These are phyloP conservation scores for Gonocerus acuteangulatus DNA, from an alignment of 2,888 invertebrate species.

Conservation along the genomic window DNA sequence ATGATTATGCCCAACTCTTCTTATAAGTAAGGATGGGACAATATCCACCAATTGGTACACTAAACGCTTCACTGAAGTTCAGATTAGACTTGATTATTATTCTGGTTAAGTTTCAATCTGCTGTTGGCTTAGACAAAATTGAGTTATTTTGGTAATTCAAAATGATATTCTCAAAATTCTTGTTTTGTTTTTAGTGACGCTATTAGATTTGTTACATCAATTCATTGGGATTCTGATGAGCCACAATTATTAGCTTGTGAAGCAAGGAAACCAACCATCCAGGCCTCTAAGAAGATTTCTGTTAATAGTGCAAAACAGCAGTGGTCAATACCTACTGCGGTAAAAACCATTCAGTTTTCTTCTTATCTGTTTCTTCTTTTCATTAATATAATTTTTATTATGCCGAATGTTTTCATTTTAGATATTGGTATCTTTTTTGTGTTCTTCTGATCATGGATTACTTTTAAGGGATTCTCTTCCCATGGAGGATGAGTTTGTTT, in stretches of 20 bases:
- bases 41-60: no score
- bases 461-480: slow-evolving; percentile 57
- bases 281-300: slow-evolving; percentile 1
- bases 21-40: no score
- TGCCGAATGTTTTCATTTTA: slow-evolving; percentile 27
- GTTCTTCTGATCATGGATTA: slow-evolving; percentile 60
- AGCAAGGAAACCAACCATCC: slow-evolving; percentile 50
- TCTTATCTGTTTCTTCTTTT: no score
- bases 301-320: neutral
- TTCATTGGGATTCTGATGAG: slow-evolving; percentile 84
- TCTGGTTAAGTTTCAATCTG: no score
- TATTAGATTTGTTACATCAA: slow-evolving; percentile 51
- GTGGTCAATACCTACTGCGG: slow-evolving; percentile 10
- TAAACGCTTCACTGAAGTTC: no score
- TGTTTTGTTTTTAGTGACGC: slow-evolving; percentile 43
- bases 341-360: neutral
- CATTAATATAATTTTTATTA: no score
- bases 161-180: no score
- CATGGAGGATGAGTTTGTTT: slow-evolving; percentile 39
- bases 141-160: no score
- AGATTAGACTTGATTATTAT: no score
- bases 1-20: no score
- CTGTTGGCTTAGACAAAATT: no score
- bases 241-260: slow-evolving; percentile 78
- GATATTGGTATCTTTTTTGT: slow-evolving; percentile 59